Evolutionary conservation across 2,888 invertebrate genomes (phyloP), one percentile per base, ranked within the genome.

Genomic region (Parascotia fuliginaria): DNA sequence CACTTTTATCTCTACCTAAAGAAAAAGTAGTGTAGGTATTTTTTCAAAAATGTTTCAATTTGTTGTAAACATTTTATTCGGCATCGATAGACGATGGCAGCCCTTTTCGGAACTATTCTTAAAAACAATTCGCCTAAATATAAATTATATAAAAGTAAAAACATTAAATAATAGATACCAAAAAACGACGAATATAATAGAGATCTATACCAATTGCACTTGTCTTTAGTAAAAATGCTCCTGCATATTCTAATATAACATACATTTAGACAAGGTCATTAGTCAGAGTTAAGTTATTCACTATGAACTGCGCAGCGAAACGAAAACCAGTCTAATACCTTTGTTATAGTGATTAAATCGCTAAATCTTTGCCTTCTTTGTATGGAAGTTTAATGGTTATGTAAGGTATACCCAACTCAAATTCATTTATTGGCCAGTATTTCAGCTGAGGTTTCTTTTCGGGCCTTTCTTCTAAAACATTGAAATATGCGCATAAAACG

Each of bases 401-500:
- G 66, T 96, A 96, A 0, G 96, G 96, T 66, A 96, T 93, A 19
- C 96, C 96, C 24, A 96, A 89, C 85, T 96, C 96, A 74, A 96
- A 96, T 64, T 95, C 94, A 77, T 96, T 95, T 59, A 91, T 90
- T 0, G 96, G 96, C 96, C 96, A 97, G 81, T 96, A 96, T 68
- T 89, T 94, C 13, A 97, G 85, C 45, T 94, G 87, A 0, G 96
- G 95, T 42, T 93, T 93, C 61, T 94, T 94, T 43, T 96, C 94
- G 0, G 96, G 96, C 52, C 93, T 91, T 73, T 96, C 96, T 39
- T 95, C 94, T 43, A 93, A 92, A 0, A 96, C 96, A 67, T 95
- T 95, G 78, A 96, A 96, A 78, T 96, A 97, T 0, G 96, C 96
- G 74, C 95, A 96, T 0, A 97, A 92, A 4, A 97, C 96, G 12